Evolutionary conservation across 2,888 invertebrate genomes (phyloP).

Genomic region (Mimas tiliae): DNA sequence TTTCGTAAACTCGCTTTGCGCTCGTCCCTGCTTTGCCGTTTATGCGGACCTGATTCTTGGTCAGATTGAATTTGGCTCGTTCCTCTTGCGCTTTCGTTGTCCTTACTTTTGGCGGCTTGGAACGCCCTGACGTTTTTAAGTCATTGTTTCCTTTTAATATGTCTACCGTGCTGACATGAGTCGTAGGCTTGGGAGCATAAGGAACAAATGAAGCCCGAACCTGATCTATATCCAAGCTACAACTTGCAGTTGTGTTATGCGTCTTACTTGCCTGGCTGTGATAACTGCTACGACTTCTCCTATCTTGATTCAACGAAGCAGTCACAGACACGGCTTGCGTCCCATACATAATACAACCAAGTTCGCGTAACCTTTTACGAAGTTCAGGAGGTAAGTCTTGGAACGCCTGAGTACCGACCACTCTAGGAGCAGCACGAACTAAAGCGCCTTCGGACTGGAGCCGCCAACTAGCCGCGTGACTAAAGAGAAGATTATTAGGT

Average conservation of each 20-base stretch:
- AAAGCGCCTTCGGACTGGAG: constrained; percentile 65
- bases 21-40: constrained; percentile 4
- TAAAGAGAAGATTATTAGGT: constrained; percentile 46
- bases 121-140: constrained; percentile 39
- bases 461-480: constrained; percentile 58
- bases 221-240: constrained; percentile 63
- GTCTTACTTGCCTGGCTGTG: constrained; percentile 40
- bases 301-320: constrained; percentile 43
- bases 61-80: constrained; percentile 69
- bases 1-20: constrained; percentile 47
- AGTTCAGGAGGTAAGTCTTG: constrained; percentile 63
- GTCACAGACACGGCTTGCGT: constrained; percentile 45
- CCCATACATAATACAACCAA: constrained; percentile 66
- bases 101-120: constrained; percentile 58
- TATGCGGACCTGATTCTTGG: constrained; percentile 53
- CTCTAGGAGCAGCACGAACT: constrained; percentile 63
- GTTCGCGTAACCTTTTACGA: constrained; percentile 63
- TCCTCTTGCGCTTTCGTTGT: constrained; percentile 77
- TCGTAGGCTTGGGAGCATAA: constrained; percentile 57
- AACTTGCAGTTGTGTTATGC: constrained; percentile 38
- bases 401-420: constrained; percentile 63
- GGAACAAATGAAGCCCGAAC: constrained; percentile 70
- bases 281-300: constrained; percentile 43
- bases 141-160: constrained; percentile 48
- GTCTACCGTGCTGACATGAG: constrained; percentile 37